Evolutionary conservation across 2,113 vertebrate genomes (phyloP), one percentile per base, ranked within the genome.

Genomic region (Megaceryle maxima): DNA sequence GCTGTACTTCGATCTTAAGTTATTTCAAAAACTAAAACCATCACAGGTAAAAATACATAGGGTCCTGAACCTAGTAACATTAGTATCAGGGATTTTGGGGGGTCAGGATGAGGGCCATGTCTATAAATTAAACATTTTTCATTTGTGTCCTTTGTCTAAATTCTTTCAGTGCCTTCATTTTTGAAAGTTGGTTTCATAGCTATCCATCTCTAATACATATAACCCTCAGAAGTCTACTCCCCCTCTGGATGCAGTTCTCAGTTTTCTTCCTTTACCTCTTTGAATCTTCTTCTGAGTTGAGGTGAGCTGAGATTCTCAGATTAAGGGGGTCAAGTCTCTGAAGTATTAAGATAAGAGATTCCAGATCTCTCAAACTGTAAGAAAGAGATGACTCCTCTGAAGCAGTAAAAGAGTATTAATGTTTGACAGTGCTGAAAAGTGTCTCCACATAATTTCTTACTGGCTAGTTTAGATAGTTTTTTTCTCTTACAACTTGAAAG

Each of bases 21-120:
- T 41, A 64, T 72, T 88, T 82, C 25, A 64, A 75, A 41, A 31
- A 29, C 5, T 41, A 50, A 39, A 77, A 51, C 19, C 9, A 73
- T 14, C 3, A 25, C 15, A 59, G 16, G 8, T 35, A 14, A 86
- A 72, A 82, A 72, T 16, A 75, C 53, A 21, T 20, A 33, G 6
- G 19, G 8, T 72, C 29, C 6, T 50, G 29, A 60, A 16, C 16
- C 15, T 5, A 24, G 5, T 31, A 9, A 82, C 19, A 33, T 82
- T 88, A 67, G 8, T 64, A 6, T 8, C 16, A 50, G 43, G 15
- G 6, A 2, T 21, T 88, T 56, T 18, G 4, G 3, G 4, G 2
- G 2, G 26, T 13, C 6, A 28, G 18, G 16, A 4, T 6, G 18
- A n/a, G 3, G 8, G 69, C 0, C 3, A 6, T 77, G 22, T 51